A percentile compares a stretch with the other conserved stretches of the same genome.
Conservation (phyloP, 2,888 invertebrate species). For the Belgica antarctica region DNA sequence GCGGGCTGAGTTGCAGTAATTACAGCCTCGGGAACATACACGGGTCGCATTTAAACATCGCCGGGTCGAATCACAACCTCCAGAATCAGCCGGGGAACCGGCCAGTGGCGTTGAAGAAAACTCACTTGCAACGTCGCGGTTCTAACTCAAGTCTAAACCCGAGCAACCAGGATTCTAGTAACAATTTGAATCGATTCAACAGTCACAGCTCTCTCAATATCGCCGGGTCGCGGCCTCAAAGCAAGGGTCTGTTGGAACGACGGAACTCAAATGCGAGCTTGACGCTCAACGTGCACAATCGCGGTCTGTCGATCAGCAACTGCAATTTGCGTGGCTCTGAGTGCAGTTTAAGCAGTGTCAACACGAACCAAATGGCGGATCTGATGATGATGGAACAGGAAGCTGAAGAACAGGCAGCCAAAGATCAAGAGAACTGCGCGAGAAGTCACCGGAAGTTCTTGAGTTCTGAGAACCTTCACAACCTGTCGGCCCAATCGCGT, state of each 20-base stretch:
- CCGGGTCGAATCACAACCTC: constrained; percentile 47
- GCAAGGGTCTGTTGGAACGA: constrained; percentile 72
- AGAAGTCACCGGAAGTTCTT: constrained; percentile 52
- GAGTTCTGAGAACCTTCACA: constrained; percentile 53
- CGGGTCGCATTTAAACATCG: constrained; percentile 54
- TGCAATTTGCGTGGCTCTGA: constrained; percentile 57
- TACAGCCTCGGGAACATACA: constrained; percentile 49
- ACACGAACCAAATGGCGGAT: constrained; percentile 46
- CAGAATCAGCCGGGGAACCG: constrained; percentile 26
- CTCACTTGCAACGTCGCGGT: constrained; percentile 74
- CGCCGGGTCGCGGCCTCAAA: constrained; percentile 22
- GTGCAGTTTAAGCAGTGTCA: constrained; percentile 58
- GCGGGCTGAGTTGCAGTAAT: constrained; percentile 57
- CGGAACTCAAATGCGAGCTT: constrained; percentile 88
- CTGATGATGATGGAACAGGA: constrained; percentile 39
- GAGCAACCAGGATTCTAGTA: constrained; percentile 60
- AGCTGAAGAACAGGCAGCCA: constrained; percentile 19
- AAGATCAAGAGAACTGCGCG: constrained; percentile 24
- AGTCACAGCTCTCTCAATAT: constrained; percentile 60
- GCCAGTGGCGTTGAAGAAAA: constrained; percentile 56
- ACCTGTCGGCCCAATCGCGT: constrained; percentile 31
- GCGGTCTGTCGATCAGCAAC: constrained; percentile 58
- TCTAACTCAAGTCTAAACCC: constrained; percentile 84
- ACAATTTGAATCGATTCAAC: constrained; percentile 58
- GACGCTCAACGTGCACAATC: constrained; percentile 67